Evolutionary conservation across 2,888 invertebrate species (phyloP).

Genomic region (Mesorhabditis sp.): DNA sequence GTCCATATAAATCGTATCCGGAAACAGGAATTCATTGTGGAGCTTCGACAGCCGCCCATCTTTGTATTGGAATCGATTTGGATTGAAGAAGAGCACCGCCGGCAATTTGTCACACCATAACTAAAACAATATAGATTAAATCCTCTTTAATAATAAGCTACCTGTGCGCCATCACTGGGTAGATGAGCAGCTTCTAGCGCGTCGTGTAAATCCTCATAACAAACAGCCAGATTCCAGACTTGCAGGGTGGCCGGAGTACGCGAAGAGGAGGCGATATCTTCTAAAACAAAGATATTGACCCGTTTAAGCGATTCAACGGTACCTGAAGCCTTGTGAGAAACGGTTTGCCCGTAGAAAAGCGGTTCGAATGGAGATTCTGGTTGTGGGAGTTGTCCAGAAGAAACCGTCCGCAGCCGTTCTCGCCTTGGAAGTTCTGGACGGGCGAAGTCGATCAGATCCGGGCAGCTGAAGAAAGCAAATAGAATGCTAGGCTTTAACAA

Average conservation of each 20-base stretch:
- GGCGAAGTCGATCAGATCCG: too few species aligned
- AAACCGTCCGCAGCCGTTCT: neutral
- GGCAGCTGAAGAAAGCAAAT: too few species aligned
- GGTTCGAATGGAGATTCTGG: neutral
- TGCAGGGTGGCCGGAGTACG: neutral
- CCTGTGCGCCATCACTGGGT: neutral
- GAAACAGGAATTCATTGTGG: constrained; percentile 22
- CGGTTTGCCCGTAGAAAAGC: neutral
- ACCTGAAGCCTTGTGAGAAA: neutral
- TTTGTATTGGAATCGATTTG: constrained; percentile 16
- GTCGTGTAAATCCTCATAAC: constrained; percentile 23
- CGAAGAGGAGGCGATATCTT: neutral
- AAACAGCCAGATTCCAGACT: neutral
- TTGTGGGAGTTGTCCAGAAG: neutral
- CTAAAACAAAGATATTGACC: neutral
- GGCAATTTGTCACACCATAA: constrained; percentile 17
- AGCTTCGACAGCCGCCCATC: constrained; percentile 16
- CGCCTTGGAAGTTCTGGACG: neutral
- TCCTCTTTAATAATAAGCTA: neutral
- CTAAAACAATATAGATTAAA: constrained; percentile 3
- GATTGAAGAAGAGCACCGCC: constrained; percentile 20
- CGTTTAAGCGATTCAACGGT: too few species aligned
- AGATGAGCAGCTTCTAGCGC: constrained; percentile 21
- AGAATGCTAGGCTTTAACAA: too few species aligned
- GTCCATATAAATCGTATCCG: constrained; percentile 24